These are phyloP conservation scores for Norana najaformis DNA, from an alignment of 2,888 invertebrate species.

Conservation along the genomic window DNA sequence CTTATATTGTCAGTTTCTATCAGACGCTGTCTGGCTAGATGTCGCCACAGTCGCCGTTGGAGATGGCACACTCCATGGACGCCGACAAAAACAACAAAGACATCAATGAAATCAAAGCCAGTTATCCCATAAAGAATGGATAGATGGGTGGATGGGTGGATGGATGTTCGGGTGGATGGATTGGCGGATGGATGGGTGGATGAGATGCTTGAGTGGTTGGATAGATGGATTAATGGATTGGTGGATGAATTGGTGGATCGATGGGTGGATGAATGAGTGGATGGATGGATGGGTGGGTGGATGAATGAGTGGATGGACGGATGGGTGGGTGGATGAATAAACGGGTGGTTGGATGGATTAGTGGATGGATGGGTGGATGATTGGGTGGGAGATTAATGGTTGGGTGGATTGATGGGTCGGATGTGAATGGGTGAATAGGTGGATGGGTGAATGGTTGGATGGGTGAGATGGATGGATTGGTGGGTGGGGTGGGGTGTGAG, in stretches of 20 bases:
- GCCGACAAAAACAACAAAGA: background rate
- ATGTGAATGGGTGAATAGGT: background rate
- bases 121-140: background rate
- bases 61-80: background rate
- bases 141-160: background rate
- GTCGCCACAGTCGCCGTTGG: background rate
- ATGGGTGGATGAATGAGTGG: background rate
- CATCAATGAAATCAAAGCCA: background rate
- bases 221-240: background rate
- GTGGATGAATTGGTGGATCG: background rate
- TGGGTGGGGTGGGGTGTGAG: too few species aligned
- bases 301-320: background rate
- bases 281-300: background rate
- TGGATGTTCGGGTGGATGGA: background rate
- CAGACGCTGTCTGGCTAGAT: background rate
- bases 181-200: background rate
- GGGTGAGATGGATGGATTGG: too few species aligned
- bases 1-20: slow-evolving; percentile 13
- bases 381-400: background rate
- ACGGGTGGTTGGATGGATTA: too few species aligned
- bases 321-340: background rate
- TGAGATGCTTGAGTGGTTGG: background rate
- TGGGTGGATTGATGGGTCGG: too few species aligned
- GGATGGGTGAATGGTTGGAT: background rate
- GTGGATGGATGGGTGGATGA: background rate